Evolutionary conservation across 1,140 invertebrate species (phyloP), one percentile per base, ranked within the genome.

Genomic region (Zophobas morio): DNA sequence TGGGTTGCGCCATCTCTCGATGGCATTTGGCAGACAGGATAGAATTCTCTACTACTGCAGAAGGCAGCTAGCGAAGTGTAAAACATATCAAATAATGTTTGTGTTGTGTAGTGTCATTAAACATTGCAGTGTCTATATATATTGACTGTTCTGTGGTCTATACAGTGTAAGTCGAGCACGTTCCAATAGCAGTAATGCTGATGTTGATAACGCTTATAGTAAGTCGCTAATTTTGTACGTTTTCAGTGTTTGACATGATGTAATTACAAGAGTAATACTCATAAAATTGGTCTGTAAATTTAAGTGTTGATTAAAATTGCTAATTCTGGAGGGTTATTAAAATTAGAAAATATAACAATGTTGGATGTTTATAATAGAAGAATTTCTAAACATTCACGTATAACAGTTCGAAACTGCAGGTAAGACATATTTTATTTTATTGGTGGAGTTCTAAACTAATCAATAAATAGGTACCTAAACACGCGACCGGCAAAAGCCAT

Each of bases 391-490:
- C 39, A 66, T 66, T 42, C 39, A 33, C 32, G 39, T 32, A 42
- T 40, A 40, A 66, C n/a, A 66, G 37, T 40, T 5, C 40, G 60
- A 66, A 66, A 46, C 6, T 66, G 60, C 60, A 66, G 60, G 60
- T 63, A 63, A 39, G 57, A 42, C 37, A 5, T 42, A 39, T 66
- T 66, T 66, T 66, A n/a, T 40, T 66, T 66, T 66, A 66, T 66
- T 66, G 60, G 60, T 20, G 5, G 37, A 66, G 32, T 40, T 66
- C 6, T 63, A 66, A 42, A 66, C 8, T 66, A 66, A 66, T 66
- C 60, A 66, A 66, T 66, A 66, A 63, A 66, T 66, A 60, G 56
- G 56, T 60, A 66, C 42, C 20, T 20, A 20, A 20, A 66, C 60
- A 66, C 42, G 60, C 60, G 60, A 39, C 60, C 60, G 60, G 60